Evolutionary conservation across 2,888 invertebrate genomes (phyloP).

Genomic region (Brachyptera putata): DNA sequence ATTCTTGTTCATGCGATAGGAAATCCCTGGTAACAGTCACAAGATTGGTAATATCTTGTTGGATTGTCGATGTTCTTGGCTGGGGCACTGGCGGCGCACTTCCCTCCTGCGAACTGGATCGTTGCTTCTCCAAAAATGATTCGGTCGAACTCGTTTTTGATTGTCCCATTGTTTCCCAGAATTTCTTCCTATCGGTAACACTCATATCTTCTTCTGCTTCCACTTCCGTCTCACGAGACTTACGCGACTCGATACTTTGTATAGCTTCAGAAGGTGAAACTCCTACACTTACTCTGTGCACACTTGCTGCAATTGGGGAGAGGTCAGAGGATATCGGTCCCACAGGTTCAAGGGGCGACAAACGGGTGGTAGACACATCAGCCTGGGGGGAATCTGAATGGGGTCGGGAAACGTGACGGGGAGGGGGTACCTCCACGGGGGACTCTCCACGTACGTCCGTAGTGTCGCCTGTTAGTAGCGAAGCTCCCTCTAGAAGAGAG

Average conservation of each 20-base stretch:
- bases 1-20: constrained; percentile 1
- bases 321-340: constrained; percentile 21
- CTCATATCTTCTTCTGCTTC: constrained; percentile 39
- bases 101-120: constrained; percentile 42
- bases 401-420: constrained; percentile 28
- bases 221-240: constrained; percentile 7
- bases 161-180: constrained; percentile 48
- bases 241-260: background rate
- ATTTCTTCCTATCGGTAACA: constrained; percentile 49
- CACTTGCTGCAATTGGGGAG: constrained; percentile 6
- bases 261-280: constrained; percentile 25
- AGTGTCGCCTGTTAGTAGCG: constrained; percentile 30
- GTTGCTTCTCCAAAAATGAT: constrained; percentile 15
- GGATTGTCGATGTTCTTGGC: constrained; percentile 39
- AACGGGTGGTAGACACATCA: constrained; percentile 17
- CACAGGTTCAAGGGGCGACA: constrained; percentile 23
- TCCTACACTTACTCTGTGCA: constrained; percentile 25
- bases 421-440: constrained; percentile 29
- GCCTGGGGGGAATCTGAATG: constrained; percentile 15
- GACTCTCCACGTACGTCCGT: constrained; percentile 21
- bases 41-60: too few species aligned
- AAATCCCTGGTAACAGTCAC: constrained; percentile 1
- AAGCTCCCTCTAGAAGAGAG: constrained; percentile 34
- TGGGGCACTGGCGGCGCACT: constrained; percentile 44
- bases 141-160: constrained; percentile 36